These are phyloP conservation scores for Ardeotis arabs DNA, from an alignment of 2,113 vertebrate species.

Conservation along the genomic window DNA sequence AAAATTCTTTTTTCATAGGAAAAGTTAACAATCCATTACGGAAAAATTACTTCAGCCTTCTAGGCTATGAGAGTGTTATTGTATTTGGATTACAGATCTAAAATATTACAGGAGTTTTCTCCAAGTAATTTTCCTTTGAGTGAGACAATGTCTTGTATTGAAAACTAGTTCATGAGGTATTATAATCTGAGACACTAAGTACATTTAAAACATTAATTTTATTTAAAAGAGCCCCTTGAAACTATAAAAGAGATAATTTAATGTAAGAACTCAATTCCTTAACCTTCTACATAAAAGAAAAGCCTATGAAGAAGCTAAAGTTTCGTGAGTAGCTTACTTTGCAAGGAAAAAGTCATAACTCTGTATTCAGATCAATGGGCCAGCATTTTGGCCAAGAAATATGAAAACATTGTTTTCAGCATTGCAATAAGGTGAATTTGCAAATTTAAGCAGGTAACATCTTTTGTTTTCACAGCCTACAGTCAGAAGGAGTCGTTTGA, in stretches of 20 bases:
- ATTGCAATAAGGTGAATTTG: neutral
- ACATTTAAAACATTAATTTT: neutral
- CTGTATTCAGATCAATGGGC: neutral
- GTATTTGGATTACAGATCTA: neutral
- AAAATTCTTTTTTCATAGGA: neutral
- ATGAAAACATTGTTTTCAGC: neutral
- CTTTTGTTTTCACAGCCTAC: neutral
- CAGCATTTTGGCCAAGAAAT: neutral
- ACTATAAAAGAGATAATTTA: neutral
- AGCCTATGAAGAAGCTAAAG: neutral
- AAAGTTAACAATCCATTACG: neutral
- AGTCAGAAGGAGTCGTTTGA: neutral
- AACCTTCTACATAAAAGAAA: neutral
- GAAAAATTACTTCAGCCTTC: neutral
- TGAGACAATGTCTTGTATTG: neutral
- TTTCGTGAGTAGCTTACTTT: neutral
- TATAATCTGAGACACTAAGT: neutral
- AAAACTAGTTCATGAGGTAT: neutral
- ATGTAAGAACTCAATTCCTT: neutral
- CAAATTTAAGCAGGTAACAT: neutral
- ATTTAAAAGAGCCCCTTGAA: neutral
- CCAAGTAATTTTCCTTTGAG: neutral
- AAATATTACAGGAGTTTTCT: neutral
- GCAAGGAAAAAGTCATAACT: neutral
- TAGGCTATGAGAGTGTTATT: neutral